Evolutionary conservation across 2,113 vertebrate species (phyloP), one percentile per base, ranked within the genome.

Genomic region (Equus przewalskii): DNA sequence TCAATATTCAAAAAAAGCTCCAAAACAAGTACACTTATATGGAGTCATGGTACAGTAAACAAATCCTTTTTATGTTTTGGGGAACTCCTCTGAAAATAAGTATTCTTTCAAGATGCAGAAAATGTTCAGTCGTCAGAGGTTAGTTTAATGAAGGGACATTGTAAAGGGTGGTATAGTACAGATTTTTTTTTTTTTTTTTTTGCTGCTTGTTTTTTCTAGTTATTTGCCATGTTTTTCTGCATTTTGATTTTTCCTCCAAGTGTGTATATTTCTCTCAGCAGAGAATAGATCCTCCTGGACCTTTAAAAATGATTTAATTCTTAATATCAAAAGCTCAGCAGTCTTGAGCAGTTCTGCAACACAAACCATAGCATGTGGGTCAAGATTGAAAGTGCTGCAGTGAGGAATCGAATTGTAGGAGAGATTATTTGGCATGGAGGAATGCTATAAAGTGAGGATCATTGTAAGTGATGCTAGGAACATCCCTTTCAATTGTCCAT

Each of bases 281-380:
- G 44, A 96, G 65, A 96, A 69, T 10, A 85, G 36, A 91, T 96
- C 24, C 67, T 96, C 58, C 67, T 28, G 51, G 58, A 62, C 69
- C 85, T 97, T 96, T 96, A 93, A 97, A 94, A 75, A 82, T 97
- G 28, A 94, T 95, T 96, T 85, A 94, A 96, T 70, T 93, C 79
- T 78, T 79, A 84, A 89, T 83, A 83, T 51, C 16, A 26, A 87
- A 89, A 89, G 62, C 41, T 91, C 64, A 87, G 62, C 60, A 87
- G 30, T 84, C 70, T 76, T 76, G 62, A 97, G 54, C 58, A 93
- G 64, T 76, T 97, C 69, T 90, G 58, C 64, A 94, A 93, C 83
- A 95, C 65, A 94, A 95, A 88, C 54, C 46, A 64, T 56, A 79
- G 79, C 28, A 24, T 30, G 62, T 11, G 76, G 75, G 64, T 96